Percentiles rank a stretch among this genome's conserved stretches.
phyloP scores from a whole-genome alignment of 2,888 invertebrate species.

The Lasiommata megera region DNA sequence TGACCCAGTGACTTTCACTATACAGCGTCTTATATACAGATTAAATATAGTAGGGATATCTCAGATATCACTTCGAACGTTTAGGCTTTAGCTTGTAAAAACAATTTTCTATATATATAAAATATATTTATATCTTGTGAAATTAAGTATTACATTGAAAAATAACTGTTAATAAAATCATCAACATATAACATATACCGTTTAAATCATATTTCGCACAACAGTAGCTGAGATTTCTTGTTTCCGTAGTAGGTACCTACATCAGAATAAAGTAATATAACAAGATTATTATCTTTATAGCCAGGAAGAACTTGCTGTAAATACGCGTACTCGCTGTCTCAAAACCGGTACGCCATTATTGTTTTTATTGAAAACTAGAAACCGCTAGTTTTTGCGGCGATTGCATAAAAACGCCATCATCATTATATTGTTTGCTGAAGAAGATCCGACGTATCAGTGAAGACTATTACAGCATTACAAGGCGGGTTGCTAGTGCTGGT shows the following conservation, averaged over 20 bases:
- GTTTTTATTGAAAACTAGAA: not conserved
- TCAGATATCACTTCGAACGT: no score
- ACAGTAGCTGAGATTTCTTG: not conserved
- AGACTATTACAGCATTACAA: no score
- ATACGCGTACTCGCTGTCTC: not conserved
- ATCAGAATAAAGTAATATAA: not conserved
- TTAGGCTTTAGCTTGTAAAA: no score
- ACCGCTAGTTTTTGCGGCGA: constrained; percentile 2
- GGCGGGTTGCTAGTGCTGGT: no score
- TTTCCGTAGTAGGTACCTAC: not conserved
- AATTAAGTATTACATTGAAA: no score
- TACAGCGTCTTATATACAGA: no score
- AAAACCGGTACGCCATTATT: not conserved
- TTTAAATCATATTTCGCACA: not conserved
- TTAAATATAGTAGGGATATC: no score
- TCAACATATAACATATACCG: no score
- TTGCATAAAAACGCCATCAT: not conserved
- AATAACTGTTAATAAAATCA: no score
- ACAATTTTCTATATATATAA: no score
- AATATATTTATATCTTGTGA: no score
- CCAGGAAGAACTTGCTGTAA: not conserved
- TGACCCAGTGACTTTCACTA: no score
- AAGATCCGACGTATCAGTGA: not conserved
- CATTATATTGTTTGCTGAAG: not conserved
- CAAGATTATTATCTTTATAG: not conserved